phyloP scores from a whole-genome alignment of 2,113 vertebrate genomes.

The Miniopterus natalensis region DNA sequence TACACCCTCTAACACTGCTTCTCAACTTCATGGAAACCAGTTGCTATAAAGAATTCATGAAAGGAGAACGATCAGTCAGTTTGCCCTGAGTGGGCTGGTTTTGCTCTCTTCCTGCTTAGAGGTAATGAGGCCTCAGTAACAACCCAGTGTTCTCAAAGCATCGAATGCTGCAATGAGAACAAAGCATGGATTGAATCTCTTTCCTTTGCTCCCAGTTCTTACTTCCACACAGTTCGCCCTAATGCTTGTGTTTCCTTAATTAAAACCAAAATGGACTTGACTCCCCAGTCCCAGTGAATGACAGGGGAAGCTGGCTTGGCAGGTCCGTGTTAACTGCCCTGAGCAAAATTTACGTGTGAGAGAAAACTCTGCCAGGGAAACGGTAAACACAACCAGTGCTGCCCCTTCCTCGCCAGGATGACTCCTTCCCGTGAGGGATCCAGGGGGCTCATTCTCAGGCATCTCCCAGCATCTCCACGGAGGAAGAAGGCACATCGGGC shows the following conservation, averaged over 20 bases:
- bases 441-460: neutral
- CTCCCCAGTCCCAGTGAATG: neutral
- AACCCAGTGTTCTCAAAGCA: constrained; percentile 9
- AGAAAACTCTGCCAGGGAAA: neutral
- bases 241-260: constrained; percentile 44
- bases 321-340: neutral
- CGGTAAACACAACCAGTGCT: neutral
- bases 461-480: neutral
- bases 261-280: constrained; percentile 59
- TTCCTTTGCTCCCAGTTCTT: neutral
- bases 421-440: neutral
- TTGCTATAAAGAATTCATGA: neutral
- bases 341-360: neutral
- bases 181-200: constrained; percentile 45
- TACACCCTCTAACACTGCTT: neutral
- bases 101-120: constrained; percentile 11
- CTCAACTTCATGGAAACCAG: neutral
- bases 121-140: neutral
- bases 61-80: neutral
- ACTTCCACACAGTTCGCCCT: neutral
- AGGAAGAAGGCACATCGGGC: neutral
- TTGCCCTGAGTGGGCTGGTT: neutral
- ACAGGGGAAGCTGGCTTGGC: neutral
- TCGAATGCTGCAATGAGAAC: neutral
- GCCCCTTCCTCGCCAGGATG: neutral